Percentiles rank a stretch among this genome's conserved stretches.
Evolutionary conservation across 2,888 invertebrate genomes (phyloP).

Genomic region (Epiblema foenella): DNA sequence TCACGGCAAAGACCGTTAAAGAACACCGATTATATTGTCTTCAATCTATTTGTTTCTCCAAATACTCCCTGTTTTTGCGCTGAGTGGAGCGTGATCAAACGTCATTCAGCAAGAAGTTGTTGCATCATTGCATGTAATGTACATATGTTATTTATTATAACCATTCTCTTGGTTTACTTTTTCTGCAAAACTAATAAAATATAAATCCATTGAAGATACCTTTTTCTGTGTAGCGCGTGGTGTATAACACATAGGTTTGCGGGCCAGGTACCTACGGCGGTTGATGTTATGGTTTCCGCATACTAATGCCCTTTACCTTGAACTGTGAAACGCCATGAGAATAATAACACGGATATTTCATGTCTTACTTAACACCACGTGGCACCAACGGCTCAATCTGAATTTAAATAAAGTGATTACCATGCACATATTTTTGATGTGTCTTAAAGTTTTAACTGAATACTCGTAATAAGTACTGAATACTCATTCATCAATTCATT

Average conservation of each 20-base stretch:
- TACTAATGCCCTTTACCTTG: constrained; percentile 75
- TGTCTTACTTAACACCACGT: constrained; percentile 45
- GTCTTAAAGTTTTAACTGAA: too few relatives aligned
- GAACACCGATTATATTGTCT: background rate
- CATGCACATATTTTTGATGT: background rate
- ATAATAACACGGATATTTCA: constrained; percentile 47
- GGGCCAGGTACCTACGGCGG: constrained; percentile 64
- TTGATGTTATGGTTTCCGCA: constrained; percentile 64
- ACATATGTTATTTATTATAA: background rate
- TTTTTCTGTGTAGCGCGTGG: constrained; percentile 39
- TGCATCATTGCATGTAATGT: background rate
- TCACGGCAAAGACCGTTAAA: background rate
- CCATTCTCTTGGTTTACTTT: background rate
- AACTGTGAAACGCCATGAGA: constrained; percentile 50
- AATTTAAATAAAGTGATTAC: constrained; percentile 14
- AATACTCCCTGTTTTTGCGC: background rate
- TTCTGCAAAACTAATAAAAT: background rate
- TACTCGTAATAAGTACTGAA: too few relatives aligned
- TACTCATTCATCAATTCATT: too few relatives aligned
- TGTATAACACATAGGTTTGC: constrained; percentile 58
- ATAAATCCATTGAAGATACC: background rate
- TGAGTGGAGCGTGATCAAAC: background rate
- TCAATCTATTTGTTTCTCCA: background rate
- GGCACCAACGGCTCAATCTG: constrained; percentile 7
- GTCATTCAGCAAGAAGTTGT: background rate